Conservation (phyloP, 2,797 vertebrate genomes). For the Buphagus erythrorhynchus region DNA sequence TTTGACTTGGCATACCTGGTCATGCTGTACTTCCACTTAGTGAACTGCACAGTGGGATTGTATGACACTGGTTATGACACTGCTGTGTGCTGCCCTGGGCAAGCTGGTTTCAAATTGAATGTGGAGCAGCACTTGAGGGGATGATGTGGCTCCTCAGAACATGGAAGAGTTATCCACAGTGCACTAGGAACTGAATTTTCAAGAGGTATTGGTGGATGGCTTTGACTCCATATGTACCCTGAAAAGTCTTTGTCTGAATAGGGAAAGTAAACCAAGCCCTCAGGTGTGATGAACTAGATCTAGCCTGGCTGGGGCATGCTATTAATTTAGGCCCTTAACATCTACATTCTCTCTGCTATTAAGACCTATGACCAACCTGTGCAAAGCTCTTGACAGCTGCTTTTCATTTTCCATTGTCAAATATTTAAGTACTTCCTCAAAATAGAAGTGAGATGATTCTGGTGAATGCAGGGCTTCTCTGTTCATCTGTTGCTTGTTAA, state of each 20-base stretch:
- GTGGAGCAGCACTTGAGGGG: neutral
- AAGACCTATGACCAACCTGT: neutral
- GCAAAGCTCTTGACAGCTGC: neutral
- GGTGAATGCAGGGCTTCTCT: neutral
- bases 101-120: neutral
- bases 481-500: conserved; percentile 14
- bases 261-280: neutral
- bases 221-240: neutral
- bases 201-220: neutral
- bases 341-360: neutral
- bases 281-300: neutral
- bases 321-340: neutral
- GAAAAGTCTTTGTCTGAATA: neutral
- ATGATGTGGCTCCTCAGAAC: neutral
- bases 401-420: conserved; percentile 8
- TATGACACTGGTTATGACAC: neutral
- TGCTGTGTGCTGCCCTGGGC: neutral
- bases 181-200: neutral
- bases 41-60: neutral
- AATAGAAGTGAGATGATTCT: neutral
- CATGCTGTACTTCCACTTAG: neutral
- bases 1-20: neutral
- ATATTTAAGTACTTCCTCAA: neutral
- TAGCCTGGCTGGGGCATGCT: neutral
- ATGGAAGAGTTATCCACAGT: neutral